Evolutionary conservation across 2,797 vertebrate species (phyloP).

Genomic region (Buceros bicornis): DNA sequence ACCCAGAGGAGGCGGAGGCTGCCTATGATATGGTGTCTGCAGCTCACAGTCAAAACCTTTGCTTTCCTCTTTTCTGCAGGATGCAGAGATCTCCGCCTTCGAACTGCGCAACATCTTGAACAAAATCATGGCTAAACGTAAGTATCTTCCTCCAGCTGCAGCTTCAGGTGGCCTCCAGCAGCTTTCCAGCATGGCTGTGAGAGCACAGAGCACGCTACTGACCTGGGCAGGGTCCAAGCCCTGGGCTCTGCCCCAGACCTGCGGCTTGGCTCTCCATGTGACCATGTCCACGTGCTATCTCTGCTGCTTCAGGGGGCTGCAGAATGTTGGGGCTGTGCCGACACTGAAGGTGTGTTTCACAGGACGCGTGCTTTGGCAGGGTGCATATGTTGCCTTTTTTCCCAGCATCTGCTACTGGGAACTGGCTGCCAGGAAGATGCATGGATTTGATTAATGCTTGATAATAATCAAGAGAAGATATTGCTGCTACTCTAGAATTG

Average conservation of each 20-base stretch:
- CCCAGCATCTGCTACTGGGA: not conserved
- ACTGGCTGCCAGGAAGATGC: not conserved
- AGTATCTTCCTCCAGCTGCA: constrained; percentile 47
- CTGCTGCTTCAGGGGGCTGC: not conserved
- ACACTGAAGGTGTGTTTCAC: not conserved
- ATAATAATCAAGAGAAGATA: not conserved
- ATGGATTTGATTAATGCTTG: not conserved
- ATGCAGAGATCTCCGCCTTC: constrained; percentile 88
- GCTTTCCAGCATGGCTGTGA: rapidly evolving
- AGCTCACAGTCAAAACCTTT: not conserved
- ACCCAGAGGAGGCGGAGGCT: not conserved
- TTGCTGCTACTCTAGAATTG: not conserved
- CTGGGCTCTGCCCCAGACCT: not conserved
- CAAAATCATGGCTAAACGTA: constrained; percentile 87
- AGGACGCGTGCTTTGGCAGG: not conserved
- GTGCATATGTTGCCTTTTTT: not conserved
- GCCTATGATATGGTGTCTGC: not conserved
- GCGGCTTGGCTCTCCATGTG: not conserved
- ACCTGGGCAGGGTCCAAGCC: not conserved
- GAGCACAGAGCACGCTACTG: not conserved
- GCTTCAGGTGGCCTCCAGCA: not conserved
- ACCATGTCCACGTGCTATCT: rapidly evolving
- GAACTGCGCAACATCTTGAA: constrained; percentile 88
- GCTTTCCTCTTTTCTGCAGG: constrained; percentile 77
- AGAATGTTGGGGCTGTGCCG: not conserved